Percentiles rank a stretch among this genome's conserved stretches.
These are phyloP conservation scores for Sinella curviseta DNA, from an alignment of 1,140 invertebrate genomes.

Conservation along the genomic window DNA sequence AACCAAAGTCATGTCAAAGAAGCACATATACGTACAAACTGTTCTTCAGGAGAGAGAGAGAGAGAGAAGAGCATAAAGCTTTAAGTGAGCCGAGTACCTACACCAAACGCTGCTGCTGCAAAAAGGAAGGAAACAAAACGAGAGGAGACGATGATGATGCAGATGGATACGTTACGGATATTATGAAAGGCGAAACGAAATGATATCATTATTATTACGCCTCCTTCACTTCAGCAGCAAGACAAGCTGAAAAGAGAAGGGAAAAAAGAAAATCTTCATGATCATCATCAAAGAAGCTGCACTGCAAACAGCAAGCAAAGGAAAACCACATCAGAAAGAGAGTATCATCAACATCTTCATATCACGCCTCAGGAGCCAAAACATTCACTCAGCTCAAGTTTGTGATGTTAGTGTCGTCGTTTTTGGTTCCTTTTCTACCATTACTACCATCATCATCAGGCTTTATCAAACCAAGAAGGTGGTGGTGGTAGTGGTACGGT, in stretches of 20 bases:
- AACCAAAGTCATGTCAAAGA: too few species aligned
- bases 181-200: slow-evolving; percentile 6
- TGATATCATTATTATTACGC: not conserved
- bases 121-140: not conserved
- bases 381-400: not conserved
- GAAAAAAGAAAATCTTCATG: not conserved
- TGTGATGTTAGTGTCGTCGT: not conserved
- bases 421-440: not conserved
- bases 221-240: not conserved
- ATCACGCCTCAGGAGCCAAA: slow-evolving; percentile 16
- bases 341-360: slow-evolving; percentile 3
- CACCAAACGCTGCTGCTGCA: not conserved
- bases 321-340: slow-evolving; percentile 18
- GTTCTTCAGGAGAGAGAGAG: too few species aligned
- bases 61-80: too few species aligned
- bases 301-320: not conserved
- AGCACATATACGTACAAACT: too few species aligned
- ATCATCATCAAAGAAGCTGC: not conserved
- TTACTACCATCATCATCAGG: not conserved
- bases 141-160: not conserved
- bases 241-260: not conserved
- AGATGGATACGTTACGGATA: not conserved
- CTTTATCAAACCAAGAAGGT: too few species aligned
- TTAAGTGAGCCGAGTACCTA: not conserved
- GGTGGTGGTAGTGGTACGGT: too few species aligned